These are phyloP conservation scores for Hyperoplus immaculatus DNA, from an alignment of 2,797 vertebrate genomes.

Conservation along the genomic window DNA sequence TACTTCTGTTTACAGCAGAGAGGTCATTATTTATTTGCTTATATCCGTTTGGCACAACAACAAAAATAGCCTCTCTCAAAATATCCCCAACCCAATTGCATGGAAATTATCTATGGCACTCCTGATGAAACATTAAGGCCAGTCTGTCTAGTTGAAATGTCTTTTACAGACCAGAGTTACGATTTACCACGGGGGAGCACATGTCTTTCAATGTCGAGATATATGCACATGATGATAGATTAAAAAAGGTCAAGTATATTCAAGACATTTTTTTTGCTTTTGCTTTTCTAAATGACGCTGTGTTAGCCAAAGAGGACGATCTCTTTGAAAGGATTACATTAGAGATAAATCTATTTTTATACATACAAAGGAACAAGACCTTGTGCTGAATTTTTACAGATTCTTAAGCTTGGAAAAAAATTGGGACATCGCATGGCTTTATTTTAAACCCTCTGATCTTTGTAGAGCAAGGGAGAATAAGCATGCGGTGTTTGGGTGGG, in stretches of 20 bases:
- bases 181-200: slow-evolving; percentile 80
- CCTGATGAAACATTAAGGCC: slow-evolving; percentile 77
- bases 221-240: slow-evolving; percentile 83
- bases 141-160: slow-evolving; percentile 73
- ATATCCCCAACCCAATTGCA: slow-evolving; percentile 76
- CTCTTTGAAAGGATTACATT: slow-evolving; percentile 93
- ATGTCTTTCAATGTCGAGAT: slow-evolving; percentile 83
- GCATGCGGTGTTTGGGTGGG: slow-evolving; percentile 85
- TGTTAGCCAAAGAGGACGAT: slow-evolving; percentile 92
- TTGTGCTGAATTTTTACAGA: slow-evolving; percentile 97
- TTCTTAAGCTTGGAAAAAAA: slow-evolving; percentile 93
- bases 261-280: slow-evolving; percentile 87
- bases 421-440: slow-evolving; percentile 90
- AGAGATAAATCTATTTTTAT: slow-evolving; percentile 98
- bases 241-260: slow-evolving; percentile 86
- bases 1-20: slow-evolving; percentile 68
- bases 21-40: slow-evolving; percentile 68
- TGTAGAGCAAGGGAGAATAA: slow-evolving; percentile 78
- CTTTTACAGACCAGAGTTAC: slow-evolving; percentile 70
- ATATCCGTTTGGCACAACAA: slow-evolving; percentile 72
- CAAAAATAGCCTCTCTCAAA: slow-evolving; percentile 79
- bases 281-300: slow-evolving; percentile 91
- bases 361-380: slow-evolving; percentile 93
- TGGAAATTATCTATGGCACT: slow-evolving; percentile 77
- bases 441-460: slow-evolving; percentile 88